A percentile compares a stretch with the other conserved stretches of the same genome.
phyloP scores from a whole-genome alignment of 2,888 invertebrate genomes.

The Uloborus plumipes region DNA sequence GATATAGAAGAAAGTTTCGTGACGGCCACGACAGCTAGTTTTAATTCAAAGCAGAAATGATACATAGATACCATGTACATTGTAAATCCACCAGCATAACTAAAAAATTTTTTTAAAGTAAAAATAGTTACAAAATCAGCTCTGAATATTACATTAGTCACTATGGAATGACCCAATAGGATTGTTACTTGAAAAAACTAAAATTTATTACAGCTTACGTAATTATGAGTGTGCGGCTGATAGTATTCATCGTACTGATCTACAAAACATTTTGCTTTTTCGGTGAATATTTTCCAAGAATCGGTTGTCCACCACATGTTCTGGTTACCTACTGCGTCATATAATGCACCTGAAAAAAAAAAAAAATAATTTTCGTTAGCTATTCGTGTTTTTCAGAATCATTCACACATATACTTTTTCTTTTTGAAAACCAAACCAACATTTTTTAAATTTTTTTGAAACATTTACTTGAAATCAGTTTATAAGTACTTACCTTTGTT shows the following conservation, averaged over 20 bases:
- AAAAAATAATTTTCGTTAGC: background rate
- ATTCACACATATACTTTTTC: background rate
- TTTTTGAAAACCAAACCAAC: background rate
- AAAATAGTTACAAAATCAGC: no score
- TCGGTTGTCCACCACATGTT: constrained; percentile 65
- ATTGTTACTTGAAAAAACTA: no score
- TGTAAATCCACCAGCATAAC: no score
- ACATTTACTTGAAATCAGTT: no score
- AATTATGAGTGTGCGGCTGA: constrained; percentile 12
- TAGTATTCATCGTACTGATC: constrained; percentile 65
- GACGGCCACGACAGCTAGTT: no score
- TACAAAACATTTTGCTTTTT: constrained; percentile 61
- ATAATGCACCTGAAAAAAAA: constrained; percentile 34
- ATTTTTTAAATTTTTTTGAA: background rate
- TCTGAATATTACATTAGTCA: no score
- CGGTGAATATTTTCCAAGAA: constrained; percentile 60
- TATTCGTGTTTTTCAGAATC: no score
- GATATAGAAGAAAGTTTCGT: no score
- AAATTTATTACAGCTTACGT: constrained; percentile 27
- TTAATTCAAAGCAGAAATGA: no score
- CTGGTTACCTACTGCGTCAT: constrained; percentile 64
- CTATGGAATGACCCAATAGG: no score
- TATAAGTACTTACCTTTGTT: constrained; percentile 70
- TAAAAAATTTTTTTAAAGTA: no score
- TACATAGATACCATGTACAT: no score